Base-by-base conservation (phyloP, 2,888 invertebrate genomes). In the Pteria penguin region DNA sequence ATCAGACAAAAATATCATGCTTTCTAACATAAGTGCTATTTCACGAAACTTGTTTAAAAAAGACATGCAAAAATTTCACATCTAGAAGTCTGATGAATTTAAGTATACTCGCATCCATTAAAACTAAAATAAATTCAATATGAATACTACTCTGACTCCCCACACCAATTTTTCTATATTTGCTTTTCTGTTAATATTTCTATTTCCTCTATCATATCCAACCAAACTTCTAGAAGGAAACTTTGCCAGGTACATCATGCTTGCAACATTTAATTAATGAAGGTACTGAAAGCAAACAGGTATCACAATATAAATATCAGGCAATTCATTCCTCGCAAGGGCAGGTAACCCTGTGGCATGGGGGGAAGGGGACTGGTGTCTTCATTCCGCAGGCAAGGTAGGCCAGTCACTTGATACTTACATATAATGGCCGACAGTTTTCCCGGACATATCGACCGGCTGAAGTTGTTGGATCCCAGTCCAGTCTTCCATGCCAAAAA, bases 401-500 rank as follows among this genome's bases (percentile, higher is more conserved):
- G 52, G 52, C 22, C 55, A 68, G 55, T 52, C 66, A 79, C n/a
- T n/a, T n/a, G n/a, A n/a, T 87, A 91, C 92, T 95, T 93, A 97
- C 97, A 94, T 95, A 94, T 87, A 99, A 93, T 72, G 98, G 98
- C 94, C 98, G 98, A 94, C 99, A 99, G 93, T 98, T 98, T 93
- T 99, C 98, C 89, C 98, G 95, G 61, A 99, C 99, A 91, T 99
- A 99, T 93, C 98, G 95, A 75, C 98, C 99, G 75, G 98, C 97
- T 65, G 97, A 96, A 90, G 97, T 97, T 91, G 97, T 97, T 86
- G 98, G 97, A 92, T 99, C 98, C 99, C 99, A 99, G 93, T 98
- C 98, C 90, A 99, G 94, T 93, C 97, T 97, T 70, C 98, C 98
- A 92, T 98, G 97, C 93, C 98, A 97, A 93, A 99, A 99, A 93